Evolutionary conservation across 2,888 invertebrate genomes (phyloP).

Genomic region (Megalurothrips usitatus): DNA sequence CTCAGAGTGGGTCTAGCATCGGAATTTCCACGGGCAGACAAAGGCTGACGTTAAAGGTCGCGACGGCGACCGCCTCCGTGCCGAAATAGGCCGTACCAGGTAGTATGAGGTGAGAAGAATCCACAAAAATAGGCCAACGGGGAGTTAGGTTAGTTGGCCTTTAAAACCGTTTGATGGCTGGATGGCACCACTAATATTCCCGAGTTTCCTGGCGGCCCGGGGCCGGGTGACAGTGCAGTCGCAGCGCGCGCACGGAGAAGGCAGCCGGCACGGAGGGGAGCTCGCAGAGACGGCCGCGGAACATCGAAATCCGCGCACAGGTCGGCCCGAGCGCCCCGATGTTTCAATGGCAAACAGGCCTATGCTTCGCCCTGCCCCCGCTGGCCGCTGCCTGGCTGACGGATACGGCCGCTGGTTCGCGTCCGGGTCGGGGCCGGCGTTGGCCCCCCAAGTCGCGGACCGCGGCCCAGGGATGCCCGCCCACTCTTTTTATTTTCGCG

Average conservation of each 20-base stretch:
- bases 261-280: background rate
- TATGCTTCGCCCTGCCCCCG: background rate
- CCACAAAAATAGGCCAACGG: slow-evolving; percentile 24
- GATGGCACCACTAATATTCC: too few species aligned
- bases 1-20: too few species aligned
- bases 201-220: background rate
- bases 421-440: too few species aligned
- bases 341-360: slow-evolving; percentile 14
- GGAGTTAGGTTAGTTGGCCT: slow-evolving; percentile 24
- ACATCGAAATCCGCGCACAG: background rate
- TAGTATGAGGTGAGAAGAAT: background rate
- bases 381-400: background rate
- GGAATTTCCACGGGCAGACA: background rate
- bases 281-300: background rate
- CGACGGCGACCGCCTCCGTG: background rate
- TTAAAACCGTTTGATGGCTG: slow-evolving; percentile 14
- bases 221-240: background rate
- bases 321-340: background rate
- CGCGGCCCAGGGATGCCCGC: background rate
- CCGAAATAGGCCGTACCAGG: background rate
- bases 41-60: background rate
- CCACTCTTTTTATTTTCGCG: background rate
- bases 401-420: background rate
- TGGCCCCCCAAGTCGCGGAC: too few species aligned
- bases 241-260: too few species aligned